Evolutionary conservation across 2,113 vertebrate species (phyloP).

Genomic region (Hymenochirus boettgeri): DNA sequence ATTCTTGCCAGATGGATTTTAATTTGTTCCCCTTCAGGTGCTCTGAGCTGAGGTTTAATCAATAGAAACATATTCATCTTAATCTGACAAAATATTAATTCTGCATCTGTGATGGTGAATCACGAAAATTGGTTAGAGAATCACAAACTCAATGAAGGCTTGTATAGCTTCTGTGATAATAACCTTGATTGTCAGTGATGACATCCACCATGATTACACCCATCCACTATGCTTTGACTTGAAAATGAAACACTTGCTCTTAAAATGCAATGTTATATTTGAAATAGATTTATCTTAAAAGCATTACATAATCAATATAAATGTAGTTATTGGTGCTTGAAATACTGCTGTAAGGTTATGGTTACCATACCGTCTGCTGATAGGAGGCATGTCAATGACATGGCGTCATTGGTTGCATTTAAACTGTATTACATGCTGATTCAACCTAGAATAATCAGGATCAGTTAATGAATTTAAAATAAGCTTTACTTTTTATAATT

Average conservation of each 20-base stretch:
- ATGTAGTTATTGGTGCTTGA: no score
- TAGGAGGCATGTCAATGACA: no score
- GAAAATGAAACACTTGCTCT: constrained; percentile 27
- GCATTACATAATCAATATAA: no score
- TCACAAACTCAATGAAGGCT: constrained; percentile 30
- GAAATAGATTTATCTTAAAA: no score
- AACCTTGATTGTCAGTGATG: constrained; percentile 26
- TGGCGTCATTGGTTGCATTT: no score
- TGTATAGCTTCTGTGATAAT: constrained; percentile 37
- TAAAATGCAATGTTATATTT: no score
- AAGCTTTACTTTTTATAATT: no score
- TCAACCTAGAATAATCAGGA: no score
- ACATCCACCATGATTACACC: constrained; percentile 26
- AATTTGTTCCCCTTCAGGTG: constrained; percentile 10
- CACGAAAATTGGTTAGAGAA: constrained; percentile 26
- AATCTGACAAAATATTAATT: constrained; percentile 46
- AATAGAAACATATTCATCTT: constrained; percentile 38
- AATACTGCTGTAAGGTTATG: no score
- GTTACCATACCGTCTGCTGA: no score
- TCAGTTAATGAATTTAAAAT: no score
- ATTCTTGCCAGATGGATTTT: constrained; percentile 24
- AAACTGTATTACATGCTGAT: no score
- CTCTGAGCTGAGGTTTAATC: constrained; percentile 37
- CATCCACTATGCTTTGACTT: constrained; percentile 9
- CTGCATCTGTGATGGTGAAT: constrained; percentile 17